Conservation (phyloP, 2,113 vertebrate species). For the Peromyscus polionotus region DNA sequence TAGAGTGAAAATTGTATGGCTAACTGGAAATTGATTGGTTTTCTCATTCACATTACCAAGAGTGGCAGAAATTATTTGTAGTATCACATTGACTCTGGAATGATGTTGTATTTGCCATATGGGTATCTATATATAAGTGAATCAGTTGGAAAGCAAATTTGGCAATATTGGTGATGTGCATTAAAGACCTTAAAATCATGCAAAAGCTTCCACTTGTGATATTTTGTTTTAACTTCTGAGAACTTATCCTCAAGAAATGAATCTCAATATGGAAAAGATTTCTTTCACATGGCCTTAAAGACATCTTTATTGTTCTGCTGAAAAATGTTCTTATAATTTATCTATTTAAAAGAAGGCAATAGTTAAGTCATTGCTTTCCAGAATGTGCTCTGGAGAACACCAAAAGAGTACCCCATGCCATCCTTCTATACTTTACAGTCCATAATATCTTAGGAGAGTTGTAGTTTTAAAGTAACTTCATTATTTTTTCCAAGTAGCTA, state of each 20-base stretch:
- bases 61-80: background rate
- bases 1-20: background rate
- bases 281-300: background rate
- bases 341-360: background rate
- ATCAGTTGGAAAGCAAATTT: constrained; percentile 27
- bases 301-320: constrained; percentile 7
- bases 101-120: background rate
- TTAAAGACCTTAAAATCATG: constrained; percentile 5
- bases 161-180: background rate
- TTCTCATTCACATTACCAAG: background rate
- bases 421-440: background rate
- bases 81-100: background rate
- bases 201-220: background rate
- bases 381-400: background rate
- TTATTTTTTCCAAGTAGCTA: background rate
- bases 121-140: background rate
- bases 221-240: constrained; percentile 41
- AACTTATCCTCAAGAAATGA: constrained; percentile 10
- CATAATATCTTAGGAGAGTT: background rate
- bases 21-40: background rate
- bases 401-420: background rate
- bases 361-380: background rate
- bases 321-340: constrained; percentile 35
- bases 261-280: constrained; percentile 31
- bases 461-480: background rate